phyloP scores from a whole-genome alignment of 2,113 vertebrate genomes.

The Corydoras sp. region DNA sequence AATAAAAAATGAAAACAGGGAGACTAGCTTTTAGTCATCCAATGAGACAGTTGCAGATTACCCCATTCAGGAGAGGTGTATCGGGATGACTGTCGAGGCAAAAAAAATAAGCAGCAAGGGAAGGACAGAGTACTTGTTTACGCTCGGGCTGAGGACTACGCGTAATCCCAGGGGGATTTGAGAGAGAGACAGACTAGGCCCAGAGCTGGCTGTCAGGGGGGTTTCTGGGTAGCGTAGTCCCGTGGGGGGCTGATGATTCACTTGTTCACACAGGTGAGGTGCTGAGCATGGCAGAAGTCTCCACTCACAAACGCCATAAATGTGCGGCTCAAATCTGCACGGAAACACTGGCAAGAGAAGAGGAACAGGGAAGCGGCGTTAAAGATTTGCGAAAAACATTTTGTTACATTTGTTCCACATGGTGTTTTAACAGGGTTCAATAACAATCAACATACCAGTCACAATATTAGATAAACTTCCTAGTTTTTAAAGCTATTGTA shows the following conservation, averaged over 20 bases:
- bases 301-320: conserved; percentile 99
- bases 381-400: no score
- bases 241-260: conserved; percentile 75
- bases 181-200: conserved; percentile 52
- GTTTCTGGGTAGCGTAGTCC: conserved; percentile 74
- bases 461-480: no score
- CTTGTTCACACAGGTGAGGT: conserved; percentile 91
- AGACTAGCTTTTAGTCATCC: conserved; percentile 75
- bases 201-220: conserved; percentile 64
- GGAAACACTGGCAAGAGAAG: conserved; percentile 73
- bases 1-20: conserved; percentile 60
- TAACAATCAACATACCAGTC: no score
- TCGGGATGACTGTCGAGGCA: conserved; percentile 67
- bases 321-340: conserved; percentile 84
- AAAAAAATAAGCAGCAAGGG: conserved; percentile 53
- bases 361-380: conserved; percentile 16
- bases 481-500: no score
- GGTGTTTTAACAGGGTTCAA: no score
- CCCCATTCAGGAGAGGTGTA: conserved; percentile 79
- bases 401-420: no score
- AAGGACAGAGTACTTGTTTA: conserved; percentile 51
- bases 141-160: conserved; percentile 65
- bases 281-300: conserved; percentile 99
- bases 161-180: conserved; percentile 56
- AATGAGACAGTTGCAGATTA: conserved; percentile 60